phyloP scores from a whole-genome alignment of 2,797 vertebrate species.

The Neomorphus geoffroyi region DNA sequence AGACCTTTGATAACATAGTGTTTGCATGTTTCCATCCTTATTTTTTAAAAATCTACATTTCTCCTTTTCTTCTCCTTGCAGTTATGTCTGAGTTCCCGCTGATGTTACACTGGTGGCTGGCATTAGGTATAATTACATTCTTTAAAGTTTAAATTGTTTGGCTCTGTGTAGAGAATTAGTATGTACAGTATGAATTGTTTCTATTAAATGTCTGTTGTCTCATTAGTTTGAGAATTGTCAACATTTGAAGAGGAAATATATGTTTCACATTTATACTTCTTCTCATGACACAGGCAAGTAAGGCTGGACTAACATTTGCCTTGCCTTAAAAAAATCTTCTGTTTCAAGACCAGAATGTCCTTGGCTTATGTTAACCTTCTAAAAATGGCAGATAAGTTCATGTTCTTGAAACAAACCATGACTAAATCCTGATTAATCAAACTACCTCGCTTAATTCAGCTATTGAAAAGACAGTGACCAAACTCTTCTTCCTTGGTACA shows the following conservation, averaged over 20 bases:
- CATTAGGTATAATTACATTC: conserved; percentile 80
- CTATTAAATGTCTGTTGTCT: not conserved
- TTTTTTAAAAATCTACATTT: not conserved
- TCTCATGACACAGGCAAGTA: not conserved
- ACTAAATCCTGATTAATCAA: not conserved
- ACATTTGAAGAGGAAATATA: not conserved
- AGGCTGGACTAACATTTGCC: not conserved
- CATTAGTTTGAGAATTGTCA: not conserved
- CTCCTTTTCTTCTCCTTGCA: conserved; percentile 67
- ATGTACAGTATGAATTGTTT: not conserved
- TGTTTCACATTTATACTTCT: not conserved
- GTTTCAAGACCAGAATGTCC: not conserved
- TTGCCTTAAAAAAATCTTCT: not conserved
- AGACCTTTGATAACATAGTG: not conserved
- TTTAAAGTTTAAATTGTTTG: not conserved
- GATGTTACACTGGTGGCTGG: conserved; percentile 88
- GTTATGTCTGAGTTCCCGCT: conserved; percentile 88
- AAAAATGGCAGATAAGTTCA: not conserved
- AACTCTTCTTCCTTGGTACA: not conserved
- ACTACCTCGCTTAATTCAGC: not conserved
- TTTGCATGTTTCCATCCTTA: not conserved
- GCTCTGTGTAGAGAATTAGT: not conserved
- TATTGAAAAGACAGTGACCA: not conserved
- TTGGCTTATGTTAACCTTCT: not conserved
- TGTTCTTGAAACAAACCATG: not conserved